phyloP scores from a whole-genome alignment of 2,888 invertebrate species.

The Epistrophe eligans region DNA sequence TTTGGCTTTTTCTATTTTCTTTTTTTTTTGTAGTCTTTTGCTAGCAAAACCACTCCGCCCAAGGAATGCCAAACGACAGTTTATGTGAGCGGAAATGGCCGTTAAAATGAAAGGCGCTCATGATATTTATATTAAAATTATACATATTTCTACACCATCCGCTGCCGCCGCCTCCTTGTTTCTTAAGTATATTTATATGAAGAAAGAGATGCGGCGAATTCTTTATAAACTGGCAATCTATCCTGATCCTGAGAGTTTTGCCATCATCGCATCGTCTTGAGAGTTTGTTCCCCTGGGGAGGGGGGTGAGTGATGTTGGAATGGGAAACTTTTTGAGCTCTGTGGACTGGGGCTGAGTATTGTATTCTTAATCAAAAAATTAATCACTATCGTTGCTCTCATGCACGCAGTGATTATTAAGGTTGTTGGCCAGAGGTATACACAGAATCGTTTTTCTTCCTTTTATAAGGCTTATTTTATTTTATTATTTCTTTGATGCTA shows the following conservation, averaged over 20 bases:
- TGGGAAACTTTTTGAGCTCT: conserved; percentile 17
- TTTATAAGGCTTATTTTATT: neutral
- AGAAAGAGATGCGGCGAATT: conserved; percentile 20
- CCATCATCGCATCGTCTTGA: conserved; percentile 6
- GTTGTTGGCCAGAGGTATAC: conserved; percentile 16
- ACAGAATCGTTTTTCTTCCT: neutral
- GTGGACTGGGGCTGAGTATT: conserved; percentile 1
- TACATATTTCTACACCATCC: conserved; percentile 46
- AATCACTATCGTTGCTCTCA: conserved; percentile 61
- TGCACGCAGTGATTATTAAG: conserved; percentile 65
- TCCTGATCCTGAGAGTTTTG: conserved; percentile 10
- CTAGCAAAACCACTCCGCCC: neutral
- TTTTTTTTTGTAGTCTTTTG: neutral
- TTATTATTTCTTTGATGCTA: neutral
- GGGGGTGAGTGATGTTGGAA: conserved; percentile 26
- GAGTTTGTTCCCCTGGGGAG: conserved; percentile 21
- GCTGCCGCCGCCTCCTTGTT: neutral
- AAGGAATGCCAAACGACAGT: conserved; percentile 68
- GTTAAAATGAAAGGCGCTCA: conserved; percentile 73
- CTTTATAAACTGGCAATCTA: conserved; percentile 61
- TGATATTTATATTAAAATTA: conserved; percentile 75
- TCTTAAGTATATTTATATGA: neutral
- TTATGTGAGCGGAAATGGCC: conserved; percentile 60
- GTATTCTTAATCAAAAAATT: conserved; percentile 63
- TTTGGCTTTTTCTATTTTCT: neutral